These are phyloP conservation scores for Pantherophis alleghaniensis DNA, from an alignment of 2,797 vertebrate species.

Conservation along the genomic window DNA sequence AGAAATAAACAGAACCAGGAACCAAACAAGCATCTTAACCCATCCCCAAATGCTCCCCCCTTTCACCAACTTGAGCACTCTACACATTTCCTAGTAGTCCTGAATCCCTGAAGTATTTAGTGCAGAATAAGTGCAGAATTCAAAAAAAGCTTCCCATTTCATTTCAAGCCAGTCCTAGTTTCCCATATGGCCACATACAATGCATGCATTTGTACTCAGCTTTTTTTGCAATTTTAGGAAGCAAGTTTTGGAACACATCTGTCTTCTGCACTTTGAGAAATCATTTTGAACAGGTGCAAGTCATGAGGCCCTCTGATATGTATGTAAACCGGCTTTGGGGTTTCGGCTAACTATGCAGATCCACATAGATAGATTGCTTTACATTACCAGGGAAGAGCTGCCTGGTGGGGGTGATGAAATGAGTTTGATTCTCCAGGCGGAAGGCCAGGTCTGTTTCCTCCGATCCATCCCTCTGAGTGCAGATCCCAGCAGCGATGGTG, in stretches of 20 bases:
- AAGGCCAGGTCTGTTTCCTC: slow-evolving; percentile 80
- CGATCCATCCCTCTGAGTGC: slow-evolving; percentile 72
- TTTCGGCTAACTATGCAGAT: too few species aligned
- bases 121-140: not conserved
- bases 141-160: not conserved
- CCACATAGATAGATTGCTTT: not conserved
- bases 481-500: slow-evolving; percentile 80
- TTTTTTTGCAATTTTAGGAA: not conserved
- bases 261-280: not conserved
- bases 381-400: slow-evolving; percentile 83
- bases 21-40: too few species aligned
- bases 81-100: not conserved
- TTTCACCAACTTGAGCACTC: not conserved
- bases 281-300: not conserved
- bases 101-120: not conserved
- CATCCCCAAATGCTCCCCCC: not conserved
- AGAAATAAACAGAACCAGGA: not conserved
- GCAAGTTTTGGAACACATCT: not conserved
- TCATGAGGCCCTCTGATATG: not conserved
- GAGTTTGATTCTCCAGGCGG: slow-evolving; percentile 78
- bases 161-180: not conserved
- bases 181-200: not conserved
- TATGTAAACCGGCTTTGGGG: not conserved
- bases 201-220: not conserved
- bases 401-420: slow-evolving; percentile 79